Percentiles rank a stretch among this genome's conserved stretches.
Conservation (phyloP, 2,113 vertebrate species). For the Tricholaema leucomelas region DNA sequence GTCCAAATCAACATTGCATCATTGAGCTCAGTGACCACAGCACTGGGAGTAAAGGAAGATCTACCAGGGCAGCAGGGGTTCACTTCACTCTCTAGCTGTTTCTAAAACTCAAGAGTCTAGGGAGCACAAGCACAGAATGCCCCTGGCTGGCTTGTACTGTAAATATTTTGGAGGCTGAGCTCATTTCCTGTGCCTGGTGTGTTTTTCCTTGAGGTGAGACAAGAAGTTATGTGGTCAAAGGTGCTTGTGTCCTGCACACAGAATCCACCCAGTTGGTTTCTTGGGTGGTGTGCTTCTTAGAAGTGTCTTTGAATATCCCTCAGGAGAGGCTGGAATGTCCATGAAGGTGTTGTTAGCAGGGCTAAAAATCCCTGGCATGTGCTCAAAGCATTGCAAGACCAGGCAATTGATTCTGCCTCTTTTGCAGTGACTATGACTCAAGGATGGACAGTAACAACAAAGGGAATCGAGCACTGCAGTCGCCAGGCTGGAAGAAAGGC, state of each 20-base stretch:
- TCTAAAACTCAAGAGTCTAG: neutral
- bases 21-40: neutral
- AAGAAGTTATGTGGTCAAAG: neutral
- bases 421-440: conserved; percentile 74
- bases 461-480: conserved; percentile 73
- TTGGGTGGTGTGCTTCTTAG: neutral
- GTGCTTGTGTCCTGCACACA: neutral
- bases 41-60: neutral
- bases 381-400: neutral
- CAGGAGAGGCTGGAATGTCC: neutral
- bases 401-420: neutral
- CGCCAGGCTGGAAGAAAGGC: conserved; percentile 75
- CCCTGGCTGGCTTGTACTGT: neutral
- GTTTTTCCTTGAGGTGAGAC: neutral
- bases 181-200: conserved; percentile 1
- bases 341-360: neutral
- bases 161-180: conserved; percentile 39
- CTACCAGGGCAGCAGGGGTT: neutral
- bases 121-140: neutral
- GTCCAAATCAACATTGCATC: neutral
- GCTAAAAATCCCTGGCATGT: neutral
- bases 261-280: neutral
- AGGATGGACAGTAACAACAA: conserved; percentile 70
- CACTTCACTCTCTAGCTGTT: neutral
- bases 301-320: neutral